Evolutionary conservation across 2,113 vertebrate genomes (phyloP), one percentile per base, ranked within the genome.

Genomic region (Psilopogon haemacephalus): DNA sequence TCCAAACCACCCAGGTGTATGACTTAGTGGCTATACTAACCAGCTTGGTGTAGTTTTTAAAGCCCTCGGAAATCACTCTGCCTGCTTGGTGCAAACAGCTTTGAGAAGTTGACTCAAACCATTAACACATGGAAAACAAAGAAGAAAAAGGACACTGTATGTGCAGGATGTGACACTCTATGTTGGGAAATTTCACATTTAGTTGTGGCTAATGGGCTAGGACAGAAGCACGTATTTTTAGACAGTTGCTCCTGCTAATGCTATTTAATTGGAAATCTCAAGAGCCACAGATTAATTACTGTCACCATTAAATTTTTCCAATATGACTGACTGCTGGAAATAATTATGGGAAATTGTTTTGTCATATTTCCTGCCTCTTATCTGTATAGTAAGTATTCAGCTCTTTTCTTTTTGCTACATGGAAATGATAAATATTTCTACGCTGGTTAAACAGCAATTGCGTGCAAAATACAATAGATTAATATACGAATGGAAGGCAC

Each of bases 261-360:
- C 64, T 8, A 2, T 89, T 68, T 71, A 89, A 77, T 80, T 92
- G 46, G 56, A 89, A 76, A 65, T 89, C 84, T 83, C 42, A 68
- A 68, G 56, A 86, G 64, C 24, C 35, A 35, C 64, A 72, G 78
- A 65, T 86, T 86, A 95, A 88, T 94, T 92, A 69, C 30, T 59
- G 38, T 92, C 18, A n/a, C 73, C 55, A 38, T 84, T 91, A 82
- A 87, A 35, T 32, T 91, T 89, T 95, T 93, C 79, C 82, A 63
- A 11, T 80, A 32, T 74, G 72, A 91, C 56, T 64, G 68, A 89
- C 71, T 77, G 38, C 60, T 93, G 87, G 84, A 92, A 89, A 83
- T 92, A 96, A 88, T 95, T 35, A 71, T 64, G 42, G 82, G 38
- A 91, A 89, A 88, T 79, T 38, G 33, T 90, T 94, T 85, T 91